A percentile compares a stretch with the other conserved stretches of the same genome.
Conservation (phyloP, 1,140 invertebrate genomes). For the Periplaneta americana region DNA sequence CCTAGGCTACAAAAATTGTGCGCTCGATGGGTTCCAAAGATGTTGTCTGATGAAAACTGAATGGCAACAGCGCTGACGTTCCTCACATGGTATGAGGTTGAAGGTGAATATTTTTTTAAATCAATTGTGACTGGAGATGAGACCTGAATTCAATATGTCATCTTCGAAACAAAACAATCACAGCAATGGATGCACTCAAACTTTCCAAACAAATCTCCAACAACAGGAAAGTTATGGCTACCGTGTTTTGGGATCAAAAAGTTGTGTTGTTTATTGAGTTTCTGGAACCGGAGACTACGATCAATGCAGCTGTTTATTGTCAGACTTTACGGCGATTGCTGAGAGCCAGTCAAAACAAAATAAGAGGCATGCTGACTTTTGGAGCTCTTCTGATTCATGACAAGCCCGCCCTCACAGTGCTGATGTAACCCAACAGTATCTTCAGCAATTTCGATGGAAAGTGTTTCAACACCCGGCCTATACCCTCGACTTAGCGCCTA, state of each 20-base stretch:
- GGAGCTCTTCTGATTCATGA: background rate
- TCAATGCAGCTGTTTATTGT: too few species aligned
- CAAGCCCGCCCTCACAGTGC: constrained; percentile 7
- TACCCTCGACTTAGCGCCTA: background rate
- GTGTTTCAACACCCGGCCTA: background rate
- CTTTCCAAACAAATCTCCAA: background rate
- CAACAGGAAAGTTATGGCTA: background rate
- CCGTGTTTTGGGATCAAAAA: too few species aligned
- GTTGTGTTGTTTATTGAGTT: background rate
- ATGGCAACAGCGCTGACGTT: too few species aligned
- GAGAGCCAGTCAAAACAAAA: constrained; percentile 10
- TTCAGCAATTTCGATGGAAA: too few species aligned
- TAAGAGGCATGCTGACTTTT: constrained; percentile 7
- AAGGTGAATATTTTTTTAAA: too few species aligned
- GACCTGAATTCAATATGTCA: too few species aligned
- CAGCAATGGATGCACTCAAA: background rate
- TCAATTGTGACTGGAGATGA: too few species aligned
- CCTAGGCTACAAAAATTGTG: too few species aligned
- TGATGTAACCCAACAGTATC: background rate
- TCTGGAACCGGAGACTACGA: background rate
- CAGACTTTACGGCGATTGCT: background rate
- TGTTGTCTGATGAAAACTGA: too few species aligned
- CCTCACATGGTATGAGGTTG: too few species aligned
- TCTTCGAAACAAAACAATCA: too few species aligned
- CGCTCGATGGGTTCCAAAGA: too few species aligned